Conservation (phyloP, 2,888 invertebrate species). For the Lysandra bellargus region DNA sequence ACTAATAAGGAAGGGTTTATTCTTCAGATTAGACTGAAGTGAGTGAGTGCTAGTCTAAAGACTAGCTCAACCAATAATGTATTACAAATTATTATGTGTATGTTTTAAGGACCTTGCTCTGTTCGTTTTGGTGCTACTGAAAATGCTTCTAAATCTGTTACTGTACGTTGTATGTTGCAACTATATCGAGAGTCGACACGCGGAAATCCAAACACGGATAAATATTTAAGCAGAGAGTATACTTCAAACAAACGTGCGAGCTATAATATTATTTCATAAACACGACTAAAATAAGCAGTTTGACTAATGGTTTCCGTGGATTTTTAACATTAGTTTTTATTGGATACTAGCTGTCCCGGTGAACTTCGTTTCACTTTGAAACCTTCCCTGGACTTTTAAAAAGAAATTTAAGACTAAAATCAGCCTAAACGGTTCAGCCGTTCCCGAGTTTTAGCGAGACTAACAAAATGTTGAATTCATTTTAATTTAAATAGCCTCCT, state of each 20-base stretch:
- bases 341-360: no score
- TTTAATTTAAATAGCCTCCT: no score
- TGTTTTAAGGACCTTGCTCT: background rate
- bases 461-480: no score
- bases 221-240: constrained; percentile 3
- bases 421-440: no score
- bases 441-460: no score
- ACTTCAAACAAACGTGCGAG: background rate
- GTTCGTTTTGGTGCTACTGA: constrained; percentile 6
- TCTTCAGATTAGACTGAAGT: no score
- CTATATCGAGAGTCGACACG: background rate
- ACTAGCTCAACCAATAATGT: background rate
- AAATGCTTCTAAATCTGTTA: background rate
- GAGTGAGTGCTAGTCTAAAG: no score
- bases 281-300: background rate
- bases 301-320: background rate
- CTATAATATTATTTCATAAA: background rate
- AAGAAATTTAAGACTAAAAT: no score
- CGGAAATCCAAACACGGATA: constrained; percentile 13
- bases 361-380: no score
- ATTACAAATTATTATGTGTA: background rate
- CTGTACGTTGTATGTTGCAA: background rate
- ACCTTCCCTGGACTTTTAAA: no score
- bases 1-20: no score
- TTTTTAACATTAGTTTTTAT: background rate